Base-by-base conservation (phyloP, 2,113 vertebrate species). In the Cebidichthys violaceus region DNA sequence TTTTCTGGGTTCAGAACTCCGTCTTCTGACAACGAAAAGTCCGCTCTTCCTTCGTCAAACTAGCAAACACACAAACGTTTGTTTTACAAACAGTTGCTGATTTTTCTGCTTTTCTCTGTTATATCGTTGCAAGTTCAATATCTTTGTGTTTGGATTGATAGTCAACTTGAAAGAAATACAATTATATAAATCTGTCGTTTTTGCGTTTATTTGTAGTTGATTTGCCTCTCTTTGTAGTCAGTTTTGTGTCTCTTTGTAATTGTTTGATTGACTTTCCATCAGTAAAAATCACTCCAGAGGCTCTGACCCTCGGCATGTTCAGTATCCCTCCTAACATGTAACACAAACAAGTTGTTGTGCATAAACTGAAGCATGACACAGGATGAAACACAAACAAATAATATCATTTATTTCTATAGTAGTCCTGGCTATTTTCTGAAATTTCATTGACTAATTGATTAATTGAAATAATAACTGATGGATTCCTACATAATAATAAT, bases 41-140 rank as follows among this genome's bases (percentile, higher is more conserved):
- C 97, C 0, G 89, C 95, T 35, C 96, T 95, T 9, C 87, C 94
- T 3, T 96, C 96, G 1, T 97, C 97, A 14, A 96, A 96, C 97
- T 99, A 76, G 17, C 33, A 83, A 35, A 88, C 67, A 83, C 15
- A 82, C 39, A 33, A 33, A 33, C 33, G 33, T 33, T 33, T 33
- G 33, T 33, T 33, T 33, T 5, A 6, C 33, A 33, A 33, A 33
- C 33, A 33, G 33, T 33, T 33, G 33, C 33, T 33, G 33, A 6
- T 33, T 33, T 33, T 33, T 6, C 33, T 39, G 22, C 6, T 24
- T 27, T 4, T 29, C 22, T 41, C 15, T 43, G 62, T 65, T n/a
- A 3, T 39, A 39, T 39, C 4, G 7, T 6, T 55, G 35, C 27
- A 39, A 57, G 31, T 20, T 57, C 33, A 31, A 54, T 1, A 50